A percentile compares a stretch with the other conserved stretches of the same genome.
These are phyloP conservation scores for Onychostoma macrolepis DNA, from an alignment of 2,113 vertebrate genomes.

Conservation along the genomic window DNA sequence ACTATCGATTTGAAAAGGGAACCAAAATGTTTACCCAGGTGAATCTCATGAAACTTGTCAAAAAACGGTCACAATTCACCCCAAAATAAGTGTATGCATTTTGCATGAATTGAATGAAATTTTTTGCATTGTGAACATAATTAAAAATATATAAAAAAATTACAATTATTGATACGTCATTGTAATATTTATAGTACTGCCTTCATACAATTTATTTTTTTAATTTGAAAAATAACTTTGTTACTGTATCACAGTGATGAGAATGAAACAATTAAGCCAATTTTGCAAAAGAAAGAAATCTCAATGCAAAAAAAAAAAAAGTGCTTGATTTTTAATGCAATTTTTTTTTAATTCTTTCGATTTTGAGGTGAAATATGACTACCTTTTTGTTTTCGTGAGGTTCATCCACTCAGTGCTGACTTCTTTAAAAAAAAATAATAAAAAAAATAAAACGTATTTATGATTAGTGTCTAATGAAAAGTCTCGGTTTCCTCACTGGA, in stretches of 20 bases:
- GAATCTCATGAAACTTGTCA: background rate
- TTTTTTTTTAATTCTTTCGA: background rate
- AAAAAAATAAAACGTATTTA: slow-evolving; percentile 14
- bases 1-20: slow-evolving; percentile 28
- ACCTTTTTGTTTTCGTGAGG: background rate
- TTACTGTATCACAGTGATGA: background rate
- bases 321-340: background rate
- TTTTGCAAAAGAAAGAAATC: too few species aligned
- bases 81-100: background rate
- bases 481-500: slow-evolving; percentile 11
- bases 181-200: background rate
- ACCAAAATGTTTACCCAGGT: slow-evolving; percentile 31
- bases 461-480: slow-evolving; percentile 28
- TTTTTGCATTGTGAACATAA: background rate
- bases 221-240: background rate
- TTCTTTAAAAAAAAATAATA: background rate
- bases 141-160: background rate
- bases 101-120: background rate
- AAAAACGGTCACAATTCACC: background rate
- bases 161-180: background rate
- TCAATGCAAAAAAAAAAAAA: background rate
- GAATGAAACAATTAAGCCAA: too few species aligned
- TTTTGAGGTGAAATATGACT: background rate
- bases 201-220: background rate
- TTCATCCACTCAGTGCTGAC: slow-evolving; percentile 12